These are phyloP conservation scores for Nematostella vectensis DNA, from an alignment of 92 coral and sea anemone species.

Conservation along the genomic window DNA sequence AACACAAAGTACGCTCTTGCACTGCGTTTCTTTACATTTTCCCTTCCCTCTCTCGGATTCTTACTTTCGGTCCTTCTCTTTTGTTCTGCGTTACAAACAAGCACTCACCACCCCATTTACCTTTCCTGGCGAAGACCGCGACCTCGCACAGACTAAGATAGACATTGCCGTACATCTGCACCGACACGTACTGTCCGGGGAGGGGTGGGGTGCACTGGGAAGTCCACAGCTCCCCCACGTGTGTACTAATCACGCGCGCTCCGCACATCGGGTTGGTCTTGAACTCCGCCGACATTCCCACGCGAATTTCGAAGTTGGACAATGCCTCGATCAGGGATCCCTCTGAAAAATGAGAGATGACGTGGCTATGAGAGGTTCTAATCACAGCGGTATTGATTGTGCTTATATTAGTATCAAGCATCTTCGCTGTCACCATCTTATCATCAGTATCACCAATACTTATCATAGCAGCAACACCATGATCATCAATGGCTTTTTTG, in stretches of 20 bases:
- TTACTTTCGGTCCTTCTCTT: no score
- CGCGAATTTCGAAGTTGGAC: conserved; percentile 39
- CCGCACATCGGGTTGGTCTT: conserved; percentile 56
- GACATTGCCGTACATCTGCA: conserved; percentile 32
- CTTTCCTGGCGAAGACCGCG: conserved; percentile 55
- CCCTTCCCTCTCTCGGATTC: no score
- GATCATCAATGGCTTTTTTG: no score
- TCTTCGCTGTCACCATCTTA: no score
- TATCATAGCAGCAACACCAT: no score
- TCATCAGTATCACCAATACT: no score
- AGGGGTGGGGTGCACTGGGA: conserved; percentile 46
- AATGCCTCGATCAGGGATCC: conserved; percentile 33
- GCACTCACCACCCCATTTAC: no score
- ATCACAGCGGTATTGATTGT: no score
- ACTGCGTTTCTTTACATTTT: no score
- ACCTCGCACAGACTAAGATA: conserved; percentile 38
- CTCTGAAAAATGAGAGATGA: conserved; percentile 10
- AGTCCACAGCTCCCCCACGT: conserved; percentile 51
- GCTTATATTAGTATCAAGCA: no score
- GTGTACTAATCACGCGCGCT: conserved; percentile 23
- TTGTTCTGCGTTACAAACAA: neutral
- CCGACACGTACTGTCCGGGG: conserved; percentile 46
- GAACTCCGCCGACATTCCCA: conserved; percentile 31
- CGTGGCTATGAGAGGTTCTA: no score
- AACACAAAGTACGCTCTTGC: no score